phyloP scores from a whole-genome alignment of 2,888 invertebrate species.

The Proisotoma minuta region DNA sequence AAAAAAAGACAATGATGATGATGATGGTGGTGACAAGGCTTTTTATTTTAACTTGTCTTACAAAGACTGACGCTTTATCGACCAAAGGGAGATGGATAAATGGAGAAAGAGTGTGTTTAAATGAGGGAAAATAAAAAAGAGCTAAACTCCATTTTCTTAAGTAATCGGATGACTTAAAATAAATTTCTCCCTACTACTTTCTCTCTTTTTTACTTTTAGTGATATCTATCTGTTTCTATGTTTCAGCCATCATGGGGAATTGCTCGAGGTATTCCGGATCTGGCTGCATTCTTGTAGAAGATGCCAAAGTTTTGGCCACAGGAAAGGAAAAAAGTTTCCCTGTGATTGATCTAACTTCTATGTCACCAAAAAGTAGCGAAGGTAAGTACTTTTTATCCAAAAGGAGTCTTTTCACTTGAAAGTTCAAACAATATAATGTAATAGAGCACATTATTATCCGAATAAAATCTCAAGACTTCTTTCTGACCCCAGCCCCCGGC shows the following conservation, averaged over 20 bases:
- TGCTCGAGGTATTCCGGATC: conserved; percentile 57
- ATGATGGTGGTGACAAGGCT: too few relatives aligned
- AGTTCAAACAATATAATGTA: conserved; percentile 1
- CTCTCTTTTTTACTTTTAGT: neutral
- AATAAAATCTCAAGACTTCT: too few relatives aligned
- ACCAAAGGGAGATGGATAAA: conserved; percentile 4
- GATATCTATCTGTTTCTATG: neutral
- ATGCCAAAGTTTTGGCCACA: conserved; percentile 79
- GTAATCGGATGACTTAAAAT: conserved; percentile 18
- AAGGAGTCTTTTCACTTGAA: neutral
- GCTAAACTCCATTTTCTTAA: conserved; percentile 15
- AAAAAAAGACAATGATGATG: neutral
- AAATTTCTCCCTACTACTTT: conserved; percentile 9
- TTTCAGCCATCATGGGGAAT: conserved; percentile 46
- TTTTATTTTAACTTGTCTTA: too few relatives aligned
- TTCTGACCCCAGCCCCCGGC: too few relatives aligned
- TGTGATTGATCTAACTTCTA: conserved; percentile 53
- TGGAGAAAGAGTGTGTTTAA: neutral
- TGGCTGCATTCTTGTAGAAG: conserved; percentile 85
- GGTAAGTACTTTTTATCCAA: conserved; percentile 53
- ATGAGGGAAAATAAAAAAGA: neutral
- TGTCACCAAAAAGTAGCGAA: conserved; percentile 66
- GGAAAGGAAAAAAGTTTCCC: conserved; percentile 79
- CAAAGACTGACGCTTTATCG: conserved; percentile 14
- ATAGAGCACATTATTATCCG: too few relatives aligned